A percentile compares a stretch with the other conserved stretches of the same genome.
Evolutionary conservation across 2,888 invertebrate genomes (phyloP).

Genomic region (Bombylius major): DNA sequence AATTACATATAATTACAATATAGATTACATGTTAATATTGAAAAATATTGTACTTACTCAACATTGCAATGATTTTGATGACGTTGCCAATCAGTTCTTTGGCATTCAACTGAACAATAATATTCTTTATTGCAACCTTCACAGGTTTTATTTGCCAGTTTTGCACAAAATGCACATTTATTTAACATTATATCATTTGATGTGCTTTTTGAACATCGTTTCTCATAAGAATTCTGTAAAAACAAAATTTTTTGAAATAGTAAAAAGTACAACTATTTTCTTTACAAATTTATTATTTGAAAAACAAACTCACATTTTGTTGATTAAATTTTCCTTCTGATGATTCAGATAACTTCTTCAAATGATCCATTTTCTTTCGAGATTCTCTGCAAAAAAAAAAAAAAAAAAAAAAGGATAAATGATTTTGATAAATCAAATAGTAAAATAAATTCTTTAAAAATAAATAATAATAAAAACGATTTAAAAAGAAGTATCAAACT

Average conservation of each 20-base stretch:
- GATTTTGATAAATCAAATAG: too few species aligned
- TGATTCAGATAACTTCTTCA: background rate
- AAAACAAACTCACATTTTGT: background rate
- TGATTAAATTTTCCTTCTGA: slow-evolving; percentile 3
- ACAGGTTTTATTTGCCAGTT: slow-evolving; percentile 18
- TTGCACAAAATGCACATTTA: slow-evolving; percentile 12
- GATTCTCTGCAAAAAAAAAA: slow-evolving; percentile 4
- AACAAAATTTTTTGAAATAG: too few species aligned
- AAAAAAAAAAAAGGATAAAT: background rate
- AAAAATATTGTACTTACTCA: background rate
- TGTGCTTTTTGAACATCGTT: background rate
- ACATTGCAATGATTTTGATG: slow-evolving; percentile 21
- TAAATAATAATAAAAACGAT: too few species aligned
- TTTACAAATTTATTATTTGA: too few species aligned
- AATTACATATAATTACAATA: too few species aligned
- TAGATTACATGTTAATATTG: too few species aligned
- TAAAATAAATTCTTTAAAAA: too few species aligned
- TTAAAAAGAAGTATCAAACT: too few species aligned
- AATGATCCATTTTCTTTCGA: slow-evolving; percentile 3
- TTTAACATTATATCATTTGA: background rate
- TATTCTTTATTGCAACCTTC: slow-evolving; percentile 17
- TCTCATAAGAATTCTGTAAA: too few species aligned
- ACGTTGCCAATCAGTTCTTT: slow-evolving; percentile 20
- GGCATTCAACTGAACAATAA: slow-evolving; percentile 26
- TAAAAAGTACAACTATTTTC: too few species aligned